Conservation (phyloP, 2,888 invertebrate species). For the Clepsis dumicolana region DNA sequence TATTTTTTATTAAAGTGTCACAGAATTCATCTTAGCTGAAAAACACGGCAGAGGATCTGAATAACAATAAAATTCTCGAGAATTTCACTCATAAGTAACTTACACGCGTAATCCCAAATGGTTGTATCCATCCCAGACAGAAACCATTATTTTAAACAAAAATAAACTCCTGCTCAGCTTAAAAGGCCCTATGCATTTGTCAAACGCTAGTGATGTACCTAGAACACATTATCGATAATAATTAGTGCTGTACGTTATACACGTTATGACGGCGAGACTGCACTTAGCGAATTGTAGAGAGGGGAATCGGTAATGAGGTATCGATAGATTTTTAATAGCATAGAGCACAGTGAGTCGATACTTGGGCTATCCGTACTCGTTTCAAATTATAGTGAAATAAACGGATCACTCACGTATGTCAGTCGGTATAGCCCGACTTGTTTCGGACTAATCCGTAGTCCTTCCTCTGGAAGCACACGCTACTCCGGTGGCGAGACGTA, state of each 20-base stretch:
- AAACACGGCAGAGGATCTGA: no score
- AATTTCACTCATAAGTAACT: constrained; percentile 6
- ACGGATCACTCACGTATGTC: no score
- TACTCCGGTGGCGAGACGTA: no score
- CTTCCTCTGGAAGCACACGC: no score
- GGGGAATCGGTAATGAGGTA: constrained; percentile 44
- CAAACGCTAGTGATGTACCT: constrained; percentile 54
- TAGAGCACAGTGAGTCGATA: no score
- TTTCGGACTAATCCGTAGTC: no score
- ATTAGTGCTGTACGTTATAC: constrained; percentile 79
- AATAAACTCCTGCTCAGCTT: constrained; percentile 23
- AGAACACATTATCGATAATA: constrained; percentile 59
- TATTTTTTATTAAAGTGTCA: no score
- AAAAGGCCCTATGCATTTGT: constrained; percentile 31
- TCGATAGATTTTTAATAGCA: constrained; percentile 22
- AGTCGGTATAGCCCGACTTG: no score
- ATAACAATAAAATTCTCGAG: neutral
- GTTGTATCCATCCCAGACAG: constrained; percentile 12
- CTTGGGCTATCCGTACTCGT: no score
- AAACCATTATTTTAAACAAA: constrained; percentile 26
- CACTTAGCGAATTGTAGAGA: constrained; percentile 73
- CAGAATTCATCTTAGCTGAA: no score
- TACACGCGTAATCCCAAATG: constrained; percentile 17
- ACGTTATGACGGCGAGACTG: constrained; percentile 80
- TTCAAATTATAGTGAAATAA: no score